Evolutionary conservation across 2,113 vertebrate genomes (phyloP).

Genomic region (Barnardius zonarius): DNA sequence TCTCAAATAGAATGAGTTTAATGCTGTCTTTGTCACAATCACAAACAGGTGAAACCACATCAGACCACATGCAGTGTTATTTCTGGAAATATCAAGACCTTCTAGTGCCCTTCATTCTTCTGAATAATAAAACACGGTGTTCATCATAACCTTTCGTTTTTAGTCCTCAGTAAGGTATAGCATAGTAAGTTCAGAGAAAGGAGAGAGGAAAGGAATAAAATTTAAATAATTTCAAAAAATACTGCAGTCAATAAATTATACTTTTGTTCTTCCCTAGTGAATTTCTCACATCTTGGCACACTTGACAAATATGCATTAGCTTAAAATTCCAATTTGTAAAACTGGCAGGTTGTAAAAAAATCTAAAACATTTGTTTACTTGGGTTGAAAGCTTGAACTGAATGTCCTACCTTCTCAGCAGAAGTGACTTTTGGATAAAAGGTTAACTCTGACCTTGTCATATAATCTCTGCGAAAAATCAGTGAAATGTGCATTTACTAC

Average conservation of each 20-base stretch:
- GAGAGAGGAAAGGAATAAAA: neutral
- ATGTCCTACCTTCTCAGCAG: neutral
- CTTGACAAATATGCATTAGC: constrained; percentile 7
- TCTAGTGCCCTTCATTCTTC: neutral
- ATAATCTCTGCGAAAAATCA: neutral
- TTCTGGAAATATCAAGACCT: neutral
- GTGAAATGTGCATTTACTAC: neutral
- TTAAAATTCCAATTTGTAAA: constrained; percentile 39
- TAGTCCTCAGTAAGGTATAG: neutral
- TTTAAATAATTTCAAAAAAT: constrained; percentile 44
- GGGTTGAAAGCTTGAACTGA: neutral
- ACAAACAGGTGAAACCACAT: neutral
- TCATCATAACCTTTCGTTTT: neutral
- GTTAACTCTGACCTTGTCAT: neutral
- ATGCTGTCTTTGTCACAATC: neutral
- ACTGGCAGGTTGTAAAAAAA: constrained; percentile 10
- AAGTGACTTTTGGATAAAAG: neutral
- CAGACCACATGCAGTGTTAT: neutral
- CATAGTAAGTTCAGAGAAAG: neutral
- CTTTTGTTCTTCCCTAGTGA: constrained; percentile 24
- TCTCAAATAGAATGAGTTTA: neutral
- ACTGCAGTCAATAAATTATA: constrained; percentile 14
- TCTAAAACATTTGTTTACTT: neutral
- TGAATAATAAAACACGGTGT: neutral
- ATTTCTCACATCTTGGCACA: neutral